Conservation (phyloP, 1,140 invertebrate genomes). For the Lepidurus arcticus region DNA sequence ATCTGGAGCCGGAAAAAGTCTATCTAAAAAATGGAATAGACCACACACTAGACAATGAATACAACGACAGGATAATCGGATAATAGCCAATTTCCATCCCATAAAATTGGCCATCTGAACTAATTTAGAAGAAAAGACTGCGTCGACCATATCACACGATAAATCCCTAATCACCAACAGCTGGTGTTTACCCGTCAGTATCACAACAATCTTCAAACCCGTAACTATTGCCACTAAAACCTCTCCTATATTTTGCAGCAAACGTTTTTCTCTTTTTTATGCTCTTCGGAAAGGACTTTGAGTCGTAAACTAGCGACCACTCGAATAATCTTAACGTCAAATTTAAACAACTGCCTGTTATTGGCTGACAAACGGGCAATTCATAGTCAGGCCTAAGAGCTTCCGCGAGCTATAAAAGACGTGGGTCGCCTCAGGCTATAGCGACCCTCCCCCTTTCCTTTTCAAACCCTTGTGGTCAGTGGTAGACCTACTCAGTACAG, state of each 20-base stretch:
- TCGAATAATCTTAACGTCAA: too few relatives aligned
- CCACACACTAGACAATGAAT: not conserved
- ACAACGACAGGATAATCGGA: not conserved
- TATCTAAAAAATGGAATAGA: not conserved
- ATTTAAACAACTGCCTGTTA: too few relatives aligned
- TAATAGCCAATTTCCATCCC: not conserved
- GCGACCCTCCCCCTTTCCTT: too few relatives aligned
- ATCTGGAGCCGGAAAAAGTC: not conserved
- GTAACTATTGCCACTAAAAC: conserved; percentile 3
- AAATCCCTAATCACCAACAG: not conserved
- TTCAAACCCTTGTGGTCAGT: too few relatives aligned
- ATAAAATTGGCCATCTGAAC: not conserved
- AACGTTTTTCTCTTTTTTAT: not conserved
- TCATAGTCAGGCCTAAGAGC: too few relatives aligned
- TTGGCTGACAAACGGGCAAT: too few relatives aligned
- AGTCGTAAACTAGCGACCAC: too few relatives aligned
- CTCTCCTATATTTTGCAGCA: not conserved
- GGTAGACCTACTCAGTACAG: too few relatives aligned
- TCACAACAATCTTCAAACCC: conserved; percentile 10
- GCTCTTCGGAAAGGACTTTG: too few relatives aligned
- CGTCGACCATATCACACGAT: not conserved
- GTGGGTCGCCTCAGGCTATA: too few relatives aligned
- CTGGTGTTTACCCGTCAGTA: not conserved
- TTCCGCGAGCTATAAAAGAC: too few relatives aligned
- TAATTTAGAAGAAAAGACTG: not conserved